Conservation (phyloP, 1,140 invertebrate genomes). For the Magallana gigas region DNA sequence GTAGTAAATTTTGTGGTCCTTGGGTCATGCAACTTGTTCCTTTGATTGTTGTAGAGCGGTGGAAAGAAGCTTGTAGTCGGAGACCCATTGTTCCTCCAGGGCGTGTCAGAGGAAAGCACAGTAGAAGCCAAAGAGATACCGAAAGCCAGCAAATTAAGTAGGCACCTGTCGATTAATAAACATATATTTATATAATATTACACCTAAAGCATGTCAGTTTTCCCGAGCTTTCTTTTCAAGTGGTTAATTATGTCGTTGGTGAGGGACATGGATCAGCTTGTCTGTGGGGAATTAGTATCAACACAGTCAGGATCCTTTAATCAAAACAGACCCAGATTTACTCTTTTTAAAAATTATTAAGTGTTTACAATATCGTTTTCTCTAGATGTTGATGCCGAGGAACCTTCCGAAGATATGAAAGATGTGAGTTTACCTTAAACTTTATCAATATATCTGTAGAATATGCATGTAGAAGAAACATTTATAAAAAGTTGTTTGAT, state of each 20-base stretch:
- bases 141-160: background rate
- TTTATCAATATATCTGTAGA: too few relatives aligned
- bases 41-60: background rate
- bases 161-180: background rate
- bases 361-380: background rate
- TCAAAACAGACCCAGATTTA: too few relatives aligned
- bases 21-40: too few relatives aligned
- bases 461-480: too few relatives aligned
- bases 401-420: background rate
- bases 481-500: background rate
- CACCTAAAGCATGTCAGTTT: background rate
- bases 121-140: background rate
- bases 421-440: background rate
- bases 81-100: slow-evolving; percentile 19
- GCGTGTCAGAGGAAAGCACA: slow-evolving; percentile 15
- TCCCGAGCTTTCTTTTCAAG: too few relatives aligned
- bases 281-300: too few relatives aligned
- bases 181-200: background rate
- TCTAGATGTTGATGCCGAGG: background rate
- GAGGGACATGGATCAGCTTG: too few relatives aligned
- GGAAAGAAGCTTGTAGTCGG: background rate
- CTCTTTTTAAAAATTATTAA: too few relatives aligned
- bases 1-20: too few relatives aligned
- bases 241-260: too few relatives aligned
- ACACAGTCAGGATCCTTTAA: too few relatives aligned